phyloP scores from a whole-genome alignment of 2,797 vertebrate species.

The Pseudomugil tenellus region DNA sequence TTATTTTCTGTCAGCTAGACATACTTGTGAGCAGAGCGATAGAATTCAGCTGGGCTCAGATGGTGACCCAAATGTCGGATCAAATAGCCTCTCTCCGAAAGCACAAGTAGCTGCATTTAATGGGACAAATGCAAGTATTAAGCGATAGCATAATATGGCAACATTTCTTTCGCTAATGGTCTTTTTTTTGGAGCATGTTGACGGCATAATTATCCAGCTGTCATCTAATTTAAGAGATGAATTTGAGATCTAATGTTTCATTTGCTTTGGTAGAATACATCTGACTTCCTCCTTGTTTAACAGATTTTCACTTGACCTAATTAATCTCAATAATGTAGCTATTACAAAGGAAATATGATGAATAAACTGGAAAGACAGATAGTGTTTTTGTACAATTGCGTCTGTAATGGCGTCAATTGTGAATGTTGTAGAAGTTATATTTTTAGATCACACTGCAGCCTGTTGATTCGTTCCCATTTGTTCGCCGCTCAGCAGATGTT shows the following conservation, averaged over 20 bases:
- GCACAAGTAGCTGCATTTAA: neutral
- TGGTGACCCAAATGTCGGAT: slow-evolving; percentile 20
- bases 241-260: neutral
- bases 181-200: neutral
- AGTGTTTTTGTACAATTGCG: neutral
- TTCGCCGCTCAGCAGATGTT: neutral
- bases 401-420: neutral
- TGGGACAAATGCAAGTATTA: neutral
- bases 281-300: neutral
- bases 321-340: neutral
- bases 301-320: neutral
- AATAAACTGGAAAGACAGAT: neutral
- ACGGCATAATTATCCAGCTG: slow-evolving; percentile 1
- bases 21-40: slow-evolving; percentile 6
- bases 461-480: neutral
- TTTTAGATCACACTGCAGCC: neutral
- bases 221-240: neutral
- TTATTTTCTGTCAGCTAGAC: slow-evolving; percentile 20
- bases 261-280: neutral
- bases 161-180: neutral
- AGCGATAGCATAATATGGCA: neutral
- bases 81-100: slow-evolving; percentile 15
- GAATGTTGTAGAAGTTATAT: neutral
- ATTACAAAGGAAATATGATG: neutral
- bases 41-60: neutral